Evolutionary conservation across 1,140 invertebrate species (phyloP), one percentile per base, ranked within the genome.

Genomic region (Nephotettix cincticeps): DNA sequence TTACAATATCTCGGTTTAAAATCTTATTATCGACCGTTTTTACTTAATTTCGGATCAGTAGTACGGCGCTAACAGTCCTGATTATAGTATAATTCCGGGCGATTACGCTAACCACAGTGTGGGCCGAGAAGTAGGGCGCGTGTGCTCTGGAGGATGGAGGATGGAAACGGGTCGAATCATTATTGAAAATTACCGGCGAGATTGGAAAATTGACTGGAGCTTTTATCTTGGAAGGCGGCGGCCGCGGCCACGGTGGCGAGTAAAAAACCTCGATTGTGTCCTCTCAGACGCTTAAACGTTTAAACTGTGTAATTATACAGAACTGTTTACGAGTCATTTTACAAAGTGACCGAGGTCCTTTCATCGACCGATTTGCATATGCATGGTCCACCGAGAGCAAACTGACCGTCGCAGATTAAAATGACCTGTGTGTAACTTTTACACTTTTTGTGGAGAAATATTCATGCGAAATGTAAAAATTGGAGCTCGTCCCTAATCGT

Each of bases 1-100:
- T 61, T 61, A 61, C 56, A 61, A 61, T 61, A 61, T 61, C 56
- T 61, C 56, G 28, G 56, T 61, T 61, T 61, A 61, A 61, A 21
- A 61, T 61, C 56, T 61, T 61, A 61, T 61, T 61, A 61, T 61
- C 56, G 25, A 27, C 47, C 56, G 56, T 61, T 61, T 61, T 61
- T 61, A 61, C 56, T 61, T 61, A 61, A 61, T 61, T 61, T 61
- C 23, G 25, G 56, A 61, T 61, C 56, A 61, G 56, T 61, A 61
- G 56, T 61, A 29, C n/a, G 28, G 56, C 56, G 56, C 56, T 61
- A 61, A 61, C 56, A 61, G 56, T 61, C 21, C 56, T 61, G 56
- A 61, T 61, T 61, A 61, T 61, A 61, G 56, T 61, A 61, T 61
- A 61, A 61, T 61, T 61, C 56, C 28, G 28, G 28, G n/a, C 56